Evolutionary conservation across 2,113 vertebrate species (phyloP).

Genomic region (Myocastor coypus): DNA sequence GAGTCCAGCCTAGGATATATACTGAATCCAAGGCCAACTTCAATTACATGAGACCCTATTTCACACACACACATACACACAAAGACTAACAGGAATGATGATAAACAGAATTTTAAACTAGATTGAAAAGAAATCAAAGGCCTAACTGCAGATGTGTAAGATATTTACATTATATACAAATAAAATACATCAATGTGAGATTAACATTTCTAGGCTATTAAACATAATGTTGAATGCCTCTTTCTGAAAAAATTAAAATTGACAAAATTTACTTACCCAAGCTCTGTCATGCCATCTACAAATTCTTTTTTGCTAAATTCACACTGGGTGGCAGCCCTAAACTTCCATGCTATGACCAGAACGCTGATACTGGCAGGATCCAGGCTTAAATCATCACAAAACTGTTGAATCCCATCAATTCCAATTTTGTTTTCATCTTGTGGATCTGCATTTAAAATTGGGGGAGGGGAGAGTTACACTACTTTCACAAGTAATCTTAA

Average conservation of each 20-base stretch:
- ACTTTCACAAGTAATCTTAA: conserved; percentile 40
- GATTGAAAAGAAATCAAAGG: background rate
- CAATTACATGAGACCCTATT: background rate
- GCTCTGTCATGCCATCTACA: conserved; percentile 96
- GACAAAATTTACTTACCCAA: conserved; percentile 90
- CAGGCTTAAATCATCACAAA: conserved; percentile 95
- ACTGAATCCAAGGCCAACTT: background rate
- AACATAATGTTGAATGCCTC: background rate
- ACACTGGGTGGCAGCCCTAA: conserved; percentile 96
- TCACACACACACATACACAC: background rate
- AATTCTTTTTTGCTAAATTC: conserved; percentile 98
- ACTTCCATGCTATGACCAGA: conserved; percentile 97
- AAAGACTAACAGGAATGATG: background rate
- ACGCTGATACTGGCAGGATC: conserved; percentile 96
- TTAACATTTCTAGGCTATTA: background rate
- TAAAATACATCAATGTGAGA: background rate
- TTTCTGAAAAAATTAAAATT: background rate
- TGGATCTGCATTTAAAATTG: conserved; percentile 89
- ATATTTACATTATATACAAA: background rate
- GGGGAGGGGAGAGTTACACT: background rate
- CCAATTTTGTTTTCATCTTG: conserved; percentile 99
- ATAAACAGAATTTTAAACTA: background rate
- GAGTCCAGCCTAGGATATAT: background rate
- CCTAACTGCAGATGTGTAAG: background rate
- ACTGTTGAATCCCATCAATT: conserved; percentile 97